Base-by-base conservation (phyloP, 2,888 invertebrate species). In the Linyphia triangularis region DNA sequence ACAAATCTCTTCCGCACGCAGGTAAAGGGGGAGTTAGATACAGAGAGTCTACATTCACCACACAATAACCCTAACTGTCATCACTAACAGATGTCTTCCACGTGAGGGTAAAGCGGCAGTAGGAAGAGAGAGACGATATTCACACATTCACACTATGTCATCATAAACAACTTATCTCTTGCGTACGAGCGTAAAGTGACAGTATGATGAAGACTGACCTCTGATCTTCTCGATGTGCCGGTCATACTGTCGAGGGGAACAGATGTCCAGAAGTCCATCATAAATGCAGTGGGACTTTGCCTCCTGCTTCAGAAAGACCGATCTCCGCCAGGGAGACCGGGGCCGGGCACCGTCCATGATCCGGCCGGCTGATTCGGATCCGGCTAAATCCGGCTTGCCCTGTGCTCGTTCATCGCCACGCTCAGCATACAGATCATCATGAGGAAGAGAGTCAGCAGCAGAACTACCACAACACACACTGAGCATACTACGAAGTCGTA, bases 341-440 rank as follows among this genome's bases (percentile, higher is more conserved):
- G 88, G 88, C 6, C 88, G 70, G 33, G 13, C 70, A 28, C 28
- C 40, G 59, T 79, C 67, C 79, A 79, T 79, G 28, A n/a, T 33
- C 19, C 26, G 63, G 26, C 26, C 22, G 19, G 22, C 72, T 63
- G 72, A 10, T 33, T 33, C 51, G n/a, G n/a, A 51, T 51, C 51
- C 51, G 33, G 65, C 65, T 70, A 43, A n/a, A 75, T 43, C 30
- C 77, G 75, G 24, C 61, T 77, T 4, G 51, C 51, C 24, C 88
- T 51, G 69, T 84, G 77, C 59, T 89, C 78, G 79, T 83, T 83
- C 28, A 89, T 72, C 61, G 88, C 88, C 24, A 79, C 63, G 28
- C 81, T 89, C 63, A 89, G 73, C 78, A 89, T 63, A 51, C 88
- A 89, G 2, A 89, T 84, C 83, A 84, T 89, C 24, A 84, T 51